These are phyloP conservation scores for Eulimnadia texana DNA, from an alignment of 1,140 invertebrate species.

Conservation along the genomic window DNA sequence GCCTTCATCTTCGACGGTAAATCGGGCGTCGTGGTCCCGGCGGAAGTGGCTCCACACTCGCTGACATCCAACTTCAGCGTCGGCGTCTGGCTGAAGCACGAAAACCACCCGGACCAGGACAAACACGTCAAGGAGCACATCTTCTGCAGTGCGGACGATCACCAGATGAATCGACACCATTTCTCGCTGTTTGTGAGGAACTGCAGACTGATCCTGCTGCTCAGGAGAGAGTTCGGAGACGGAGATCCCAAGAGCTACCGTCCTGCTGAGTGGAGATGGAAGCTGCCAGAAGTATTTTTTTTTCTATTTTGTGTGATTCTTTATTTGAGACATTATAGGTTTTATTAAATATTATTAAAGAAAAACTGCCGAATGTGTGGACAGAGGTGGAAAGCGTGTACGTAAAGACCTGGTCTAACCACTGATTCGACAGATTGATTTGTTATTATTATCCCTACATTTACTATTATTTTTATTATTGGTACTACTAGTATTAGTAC, in stretches of 20 bases:
- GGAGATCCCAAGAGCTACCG: slow-evolving; percentile 86
- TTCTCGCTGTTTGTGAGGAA: slow-evolving; percentile 92
- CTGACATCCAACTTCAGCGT: slow-evolving; percentile 70
- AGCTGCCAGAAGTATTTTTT: slow-evolving; percentile 49
- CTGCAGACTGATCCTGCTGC: slow-evolving; percentile 81
- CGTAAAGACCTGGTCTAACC: no score
- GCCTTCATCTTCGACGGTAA: slow-evolving; percentile 26
- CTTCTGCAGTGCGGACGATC: slow-evolving; percentile 88
- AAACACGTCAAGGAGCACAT: slow-evolving; percentile 89
- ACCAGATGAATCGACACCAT: slow-evolving; percentile 97
- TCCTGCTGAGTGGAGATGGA: slow-evolving; percentile 96
- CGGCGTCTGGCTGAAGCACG: slow-evolving; percentile 84
- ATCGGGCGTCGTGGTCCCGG: slow-evolving; percentile 32
- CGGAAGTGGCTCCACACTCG: slow-evolving; percentile 36
- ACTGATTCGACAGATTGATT: no score
- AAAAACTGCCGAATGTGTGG: no score
- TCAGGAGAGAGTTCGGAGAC: slow-evolving; percentile 81
- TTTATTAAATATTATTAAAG: no score
- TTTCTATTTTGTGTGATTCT: slow-evolving; percentile 5
- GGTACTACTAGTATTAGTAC: no score
- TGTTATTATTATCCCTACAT: no score
- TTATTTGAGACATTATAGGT: no score
- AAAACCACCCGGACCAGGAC: slow-evolving; percentile 49
- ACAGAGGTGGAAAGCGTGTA: no score
- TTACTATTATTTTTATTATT: no score